Base-by-base conservation (phyloP, 2,888 invertebrate genomes). In the Chrysomela aeneicollis region DNA sequence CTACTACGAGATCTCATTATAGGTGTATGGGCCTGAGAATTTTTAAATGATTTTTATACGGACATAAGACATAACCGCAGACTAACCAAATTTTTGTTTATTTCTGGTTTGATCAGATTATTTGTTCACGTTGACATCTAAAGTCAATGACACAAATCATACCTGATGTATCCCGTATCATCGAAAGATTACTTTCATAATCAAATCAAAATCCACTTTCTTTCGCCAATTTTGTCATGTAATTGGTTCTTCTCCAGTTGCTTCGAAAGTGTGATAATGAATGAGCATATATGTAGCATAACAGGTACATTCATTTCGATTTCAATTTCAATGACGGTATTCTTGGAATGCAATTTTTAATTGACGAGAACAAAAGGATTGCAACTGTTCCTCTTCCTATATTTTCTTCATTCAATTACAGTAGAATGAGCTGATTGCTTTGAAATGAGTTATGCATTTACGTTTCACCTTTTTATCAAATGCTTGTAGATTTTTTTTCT, bases 51-150 rank as follows among this genome's bases (percentile, higher is more conserved):
- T n/a, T n/a, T n/a, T n/a, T n/a, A n/a, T n/a, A n/a, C 26, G 26
- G 26, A 26, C 6, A 26, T 26, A 35, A 35, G 26, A 26, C 6
- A 26, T 26, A 35, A 35, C 35, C 35, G 35, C 35, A 35, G 9
- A 8, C 35, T 10, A 35, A 35, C 35, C 35, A 35, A 5, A 9
- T 12, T n/a, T n/a, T 35, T 2, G 2, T 8, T 35, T 35, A 12
- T 3, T 10, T 35, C 4, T 42, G 15, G 42, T 42, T 6, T 2
- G 42, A 15, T 42, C n/a, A 15, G 3, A 42, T 12, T 12, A 35
- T 35, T 35, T 35, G 10, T 35, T 42, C 42, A 42, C 42, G n/a
- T 42, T 42, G 42, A 42, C 42, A 42, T 42, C n/a, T 42, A 12
- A 15, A 42, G 15, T 42, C 15, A 12, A 42, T 35, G 35, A 35